phyloP scores from a whole-genome alignment of 2,888 invertebrate species.

The Norana najaformis region DNA sequence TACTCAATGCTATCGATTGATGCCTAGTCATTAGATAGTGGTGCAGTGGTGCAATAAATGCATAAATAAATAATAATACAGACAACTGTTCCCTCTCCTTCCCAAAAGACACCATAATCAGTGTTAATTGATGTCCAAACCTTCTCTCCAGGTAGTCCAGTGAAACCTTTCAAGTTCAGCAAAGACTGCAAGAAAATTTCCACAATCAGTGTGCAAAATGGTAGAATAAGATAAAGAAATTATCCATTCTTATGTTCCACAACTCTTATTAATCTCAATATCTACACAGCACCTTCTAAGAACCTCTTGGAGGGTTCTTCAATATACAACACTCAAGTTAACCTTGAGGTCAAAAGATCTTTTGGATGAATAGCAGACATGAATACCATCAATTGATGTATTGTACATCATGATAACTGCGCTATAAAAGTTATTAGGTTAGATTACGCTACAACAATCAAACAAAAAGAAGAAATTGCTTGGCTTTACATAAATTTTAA shows the following conservation, averaged over 20 bases:
- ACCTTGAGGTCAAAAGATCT: not conserved
- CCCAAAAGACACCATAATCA: not conserved
- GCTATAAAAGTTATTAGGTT: no score
- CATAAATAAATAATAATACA: no score
- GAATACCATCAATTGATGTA: no score
- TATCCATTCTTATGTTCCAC: not conserved
- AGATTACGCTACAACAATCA: not conserved
- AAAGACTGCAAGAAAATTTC: not conserved
- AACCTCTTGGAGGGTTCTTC: not conserved
- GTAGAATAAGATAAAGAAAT: not conserved
- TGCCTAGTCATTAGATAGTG: no score
- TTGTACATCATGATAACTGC: no score
- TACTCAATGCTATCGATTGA: no score
- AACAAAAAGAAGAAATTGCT: not conserved
- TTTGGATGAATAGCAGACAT: no score
- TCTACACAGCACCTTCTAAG: no score
- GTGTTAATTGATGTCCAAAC: not conserved
- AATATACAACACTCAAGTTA: not conserved
- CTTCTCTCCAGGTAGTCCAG: not conserved
- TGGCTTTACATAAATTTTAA: not conserved
- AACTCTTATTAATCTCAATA: not conserved
- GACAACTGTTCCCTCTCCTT: not conserved
- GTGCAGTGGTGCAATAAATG: no score
- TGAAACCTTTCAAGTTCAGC: not conserved
- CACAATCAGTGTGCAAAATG: not conserved